These are phyloP conservation scores for Luperina nickerlii DNA, from an alignment of 2,888 invertebrate species.

Conservation along the genomic window DNA sequence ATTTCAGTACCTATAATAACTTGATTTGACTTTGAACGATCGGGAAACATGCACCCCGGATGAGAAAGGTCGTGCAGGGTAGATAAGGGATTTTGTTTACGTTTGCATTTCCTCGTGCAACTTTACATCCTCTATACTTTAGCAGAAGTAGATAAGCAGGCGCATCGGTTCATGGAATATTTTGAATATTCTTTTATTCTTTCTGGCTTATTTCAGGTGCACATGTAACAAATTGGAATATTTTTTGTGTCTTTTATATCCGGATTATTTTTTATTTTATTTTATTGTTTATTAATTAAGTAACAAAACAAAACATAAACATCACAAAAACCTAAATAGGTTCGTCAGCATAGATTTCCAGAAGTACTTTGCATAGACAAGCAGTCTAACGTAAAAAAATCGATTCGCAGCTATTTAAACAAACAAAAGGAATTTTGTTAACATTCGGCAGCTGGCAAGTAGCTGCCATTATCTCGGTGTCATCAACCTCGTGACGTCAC, in stretches of 20 bases:
- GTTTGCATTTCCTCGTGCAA: slow-evolving; percentile 27
- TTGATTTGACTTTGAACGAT: slow-evolving; percentile 26
- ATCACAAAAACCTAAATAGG: background rate
- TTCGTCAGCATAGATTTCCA: background rate
- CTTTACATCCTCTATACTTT: background rate
- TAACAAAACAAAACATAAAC: background rate
- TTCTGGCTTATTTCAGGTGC: background rate
- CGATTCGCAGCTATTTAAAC: slow-evolving; percentile 1
- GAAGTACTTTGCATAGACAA: background rate
- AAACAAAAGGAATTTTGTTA: slow-evolving; percentile 42
- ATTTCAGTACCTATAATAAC: background rate
- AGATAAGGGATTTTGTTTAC: slow-evolving; percentile 31
- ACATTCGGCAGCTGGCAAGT: slow-evolving; percentile 54
- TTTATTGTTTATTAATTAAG: background rate
- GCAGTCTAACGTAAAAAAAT: slow-evolving; percentile 1
- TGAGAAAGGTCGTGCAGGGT: slow-evolving; percentile 31
- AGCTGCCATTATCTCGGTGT: slow-evolving; percentile 69
- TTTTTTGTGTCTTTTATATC: background rate
- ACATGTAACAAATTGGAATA: background rate
- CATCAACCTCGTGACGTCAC: slow-evolving; percentile 83
- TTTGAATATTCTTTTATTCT: background rate
- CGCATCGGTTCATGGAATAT: background rate
- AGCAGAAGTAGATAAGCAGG: slow-evolving; percentile 1
- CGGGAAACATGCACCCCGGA: slow-evolving; percentile 16
- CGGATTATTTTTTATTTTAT: background rate